These are phyloP conservation scores for Alca torda DNA, from an alignment of 2,797 vertebrate species.

Conservation along the genomic window DNA sequence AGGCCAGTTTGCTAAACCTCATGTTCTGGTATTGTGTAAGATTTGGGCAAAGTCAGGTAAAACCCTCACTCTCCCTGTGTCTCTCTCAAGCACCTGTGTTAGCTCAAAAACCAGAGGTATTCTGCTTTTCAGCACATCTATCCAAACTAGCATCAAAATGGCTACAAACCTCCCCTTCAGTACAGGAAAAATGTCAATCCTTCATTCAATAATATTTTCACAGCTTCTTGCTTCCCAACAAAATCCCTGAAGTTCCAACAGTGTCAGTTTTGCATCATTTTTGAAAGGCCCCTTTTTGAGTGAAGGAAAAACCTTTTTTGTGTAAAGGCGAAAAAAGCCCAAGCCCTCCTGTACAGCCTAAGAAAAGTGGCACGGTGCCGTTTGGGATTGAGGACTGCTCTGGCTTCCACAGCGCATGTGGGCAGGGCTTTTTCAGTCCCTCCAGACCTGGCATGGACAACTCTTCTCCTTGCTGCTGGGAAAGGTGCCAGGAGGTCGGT, in stretches of 20 bases:
- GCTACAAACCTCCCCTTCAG: neutral
- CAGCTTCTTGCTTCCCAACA: neutral
- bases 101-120: neutral
- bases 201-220: neutral
- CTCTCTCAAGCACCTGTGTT: neutral
- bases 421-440: neutral
- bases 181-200: neutral
- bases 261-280: neutral
- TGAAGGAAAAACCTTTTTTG: neutral
- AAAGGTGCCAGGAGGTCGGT: fast-evolving
- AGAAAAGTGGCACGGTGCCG: fast-evolving
- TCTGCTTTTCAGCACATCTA: neutral
- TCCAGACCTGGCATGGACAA: neutral
- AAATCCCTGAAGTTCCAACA: neutral
- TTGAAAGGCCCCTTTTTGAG: neutral
- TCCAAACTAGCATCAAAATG: neutral
- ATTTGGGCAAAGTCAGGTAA: slow-evolving; percentile 1
- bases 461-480: neutral
- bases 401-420: neutral
- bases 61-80: neutral
- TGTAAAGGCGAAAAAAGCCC: neutral
- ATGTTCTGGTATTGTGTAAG: neutral
- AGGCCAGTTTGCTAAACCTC: neutral
- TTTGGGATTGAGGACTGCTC: neutral
- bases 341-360: neutral